Base-by-base conservation (phyloP, 2,797 vertebrate species). In the Paedocypris micromegethes region DNA sequence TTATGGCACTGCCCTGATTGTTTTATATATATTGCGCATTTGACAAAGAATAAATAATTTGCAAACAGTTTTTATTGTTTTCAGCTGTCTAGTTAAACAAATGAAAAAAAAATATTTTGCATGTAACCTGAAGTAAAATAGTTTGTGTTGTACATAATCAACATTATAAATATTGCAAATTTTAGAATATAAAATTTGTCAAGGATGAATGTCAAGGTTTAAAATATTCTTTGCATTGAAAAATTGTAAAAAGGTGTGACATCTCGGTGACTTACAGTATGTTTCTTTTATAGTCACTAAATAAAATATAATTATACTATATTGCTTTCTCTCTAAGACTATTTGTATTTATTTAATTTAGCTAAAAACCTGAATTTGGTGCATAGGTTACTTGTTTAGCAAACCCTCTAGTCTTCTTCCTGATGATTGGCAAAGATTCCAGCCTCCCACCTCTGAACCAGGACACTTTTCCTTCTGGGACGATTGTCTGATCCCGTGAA, bases 361-460 rank as follows among this genome's bases (percentile, higher is more conserved):
- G 55, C 38, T 39, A 4, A 40, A 56, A 62, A 64, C 41, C 40
- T 44, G 4, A 45, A 44, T 64, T 58, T 23, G 23, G 42, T 64
- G 54, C 46, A 40, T 58, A 4, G 2, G 48, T 51, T 41, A 23
- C 46, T 70, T n/a, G 40, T 57, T 52, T 51, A 57, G n/a, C 23
- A 48, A 54, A 44, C 47, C 52, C 40, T 42, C 71, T 64, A 75
- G 37, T 76, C 62, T 56, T 78, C 55, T 43, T 74, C 40, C 70
- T 72, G 81, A 1, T 83, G 84, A 78, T 86, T 88, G 2, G 85
- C 77, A 59, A 89, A 89, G 77, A 88, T 86, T 23, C 86, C 87
- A 0, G 88, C 88, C 77, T 90, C 89, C 87, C 88, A 90, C 67
- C 87, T 86, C 73, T 88, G 75, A 63, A 86, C 85, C 86, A 90